Base-by-base conservation (phyloP, 2,797 vertebrate species). In the Melanogrammus aeglefinus region DNA sequence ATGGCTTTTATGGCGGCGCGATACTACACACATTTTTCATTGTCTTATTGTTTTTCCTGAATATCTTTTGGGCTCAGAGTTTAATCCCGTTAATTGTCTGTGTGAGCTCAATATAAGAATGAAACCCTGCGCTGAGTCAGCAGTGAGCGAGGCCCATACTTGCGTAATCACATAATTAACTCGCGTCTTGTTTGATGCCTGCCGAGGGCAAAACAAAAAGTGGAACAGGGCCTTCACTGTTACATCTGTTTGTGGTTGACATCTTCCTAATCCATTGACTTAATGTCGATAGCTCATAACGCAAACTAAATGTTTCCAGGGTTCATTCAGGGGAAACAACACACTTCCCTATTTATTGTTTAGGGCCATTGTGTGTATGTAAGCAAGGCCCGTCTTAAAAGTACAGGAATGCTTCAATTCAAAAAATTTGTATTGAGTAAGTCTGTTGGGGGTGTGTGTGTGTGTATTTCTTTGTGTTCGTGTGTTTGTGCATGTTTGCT, bases 1-100 rank as follows among this genome's bases (percentile, higher is more conserved):
- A 88, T 86, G 79, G 78, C 85, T 85, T 90, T 90, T 90, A 92
- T 88, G 83, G 86, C 81, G 78, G 82, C 83, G 86, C 85, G 80
- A 81, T 77, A 81, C 1, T 18, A 75, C 31, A 51, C 76, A 74
- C 75, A 47, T 72, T 87, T 84, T 82, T 86, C 83, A 86, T 86
- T 78, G 80, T 76, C 77, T 85, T 63, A 82, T 80, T 85, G 74
- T 84, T 2, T 83, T 33, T 33, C 69, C 27, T 31, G 24, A 33
- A 33, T 78, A 84, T 86, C 79, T 81, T 39, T 2, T 82, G 75
- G 57, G 63, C 72, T 82, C 7, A 27, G 72, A 86, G 77, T 86
- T 69, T 18, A 82, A 91, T 89, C 81, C 80, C 16, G 81, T 86
- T 84, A 82, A 91, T 77, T 66, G 35, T 44, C 31, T 16, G 51